Evolutionary conservation across 2,888 invertebrate species (phyloP), one percentile per base, ranked within the genome.

Genomic region (Molorchus minor): DNA sequence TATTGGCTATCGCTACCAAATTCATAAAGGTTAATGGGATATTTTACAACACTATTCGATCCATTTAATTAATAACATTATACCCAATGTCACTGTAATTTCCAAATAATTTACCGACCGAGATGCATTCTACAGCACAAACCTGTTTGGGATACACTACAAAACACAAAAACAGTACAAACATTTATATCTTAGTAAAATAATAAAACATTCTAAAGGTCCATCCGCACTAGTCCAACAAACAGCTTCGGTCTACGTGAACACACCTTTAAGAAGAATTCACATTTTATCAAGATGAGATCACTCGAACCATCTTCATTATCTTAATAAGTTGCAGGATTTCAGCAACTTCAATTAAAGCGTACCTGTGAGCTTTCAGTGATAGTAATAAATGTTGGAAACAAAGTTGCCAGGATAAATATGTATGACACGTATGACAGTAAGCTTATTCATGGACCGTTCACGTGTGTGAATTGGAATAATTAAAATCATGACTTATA

Each of bases 381-480:
- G 16, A 38, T 29, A 3, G n/a, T 8, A 46, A 17, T 49, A 38
- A 25, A 49, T 38, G 38, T 49, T 25, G 25, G 35, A 49, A 49
- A 49, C 25, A 49, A 49, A 38, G 49, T 49, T 49, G 38, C 38
- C n/a, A 36, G 20, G 19, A 38, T 49, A 38, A 38, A 36, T 36
- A 20, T 21, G 16, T n/a, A n/a, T n/a, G n/a, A n/a, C n/a, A n/a
- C n/a, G n/a, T n/a, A 21, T 49, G 49, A 49, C 49, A 21, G 16
- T 49, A 49, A 49, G 49, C 49, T 49, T 49, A 38, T 36, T 38
- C 49, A 25, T 38, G 3, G 38, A 38, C 38, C 45, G 46, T 29
- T 46, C 45, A 46, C 19, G 45, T 55, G 55, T 55, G 45, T 55
- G 38, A 55, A 55, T 45, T 55, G 25, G 38, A 45, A 55, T 55